phyloP scores from a whole-genome alignment of 2,113 vertebrate species.

The Rana temporaria region DNA sequence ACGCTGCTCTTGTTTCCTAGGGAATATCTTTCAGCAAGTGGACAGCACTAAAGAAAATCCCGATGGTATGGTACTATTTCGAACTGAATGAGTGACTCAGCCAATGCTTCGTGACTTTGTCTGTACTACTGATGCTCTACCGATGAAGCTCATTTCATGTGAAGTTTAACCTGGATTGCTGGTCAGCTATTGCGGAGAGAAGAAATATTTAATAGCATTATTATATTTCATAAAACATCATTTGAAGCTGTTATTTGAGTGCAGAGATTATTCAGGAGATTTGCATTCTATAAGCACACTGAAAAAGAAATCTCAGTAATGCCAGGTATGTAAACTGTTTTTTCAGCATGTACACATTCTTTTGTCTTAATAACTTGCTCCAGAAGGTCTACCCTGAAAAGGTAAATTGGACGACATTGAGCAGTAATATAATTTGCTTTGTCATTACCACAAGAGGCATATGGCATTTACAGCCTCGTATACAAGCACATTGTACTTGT shows the following conservation, averaged over 20 bases:
- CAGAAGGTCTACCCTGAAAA: background rate
- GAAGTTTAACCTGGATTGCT: no score
- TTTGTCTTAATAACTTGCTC: no score
- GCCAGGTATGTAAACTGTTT: constrained; percentile 26
- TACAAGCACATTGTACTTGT: no score
- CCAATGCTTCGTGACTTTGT: background rate
- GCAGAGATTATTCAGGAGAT: no score
- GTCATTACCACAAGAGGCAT: background rate
- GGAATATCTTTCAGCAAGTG: constrained; percentile 7
- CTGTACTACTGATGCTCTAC: background rate
- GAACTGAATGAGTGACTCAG: background rate
- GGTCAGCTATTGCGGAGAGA: no score
- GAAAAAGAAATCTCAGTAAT: background rate
- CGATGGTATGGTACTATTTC: background rate
- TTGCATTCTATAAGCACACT: background rate
- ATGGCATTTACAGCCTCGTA: no score
- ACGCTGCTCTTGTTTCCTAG: constrained; percentile 31
- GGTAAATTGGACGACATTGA: no score
- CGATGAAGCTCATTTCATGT: background rate
- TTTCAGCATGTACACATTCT: no score
- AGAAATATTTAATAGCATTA: no score
- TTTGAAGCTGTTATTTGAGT: no score
- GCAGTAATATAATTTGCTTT: background rate
- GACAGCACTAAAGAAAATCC: background rate
- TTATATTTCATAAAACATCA: no score